These are phyloP conservation scores for Trichonephila inaurata DNA, from an alignment of 1,140 invertebrate species.

Conservation along the genomic window DNA sequence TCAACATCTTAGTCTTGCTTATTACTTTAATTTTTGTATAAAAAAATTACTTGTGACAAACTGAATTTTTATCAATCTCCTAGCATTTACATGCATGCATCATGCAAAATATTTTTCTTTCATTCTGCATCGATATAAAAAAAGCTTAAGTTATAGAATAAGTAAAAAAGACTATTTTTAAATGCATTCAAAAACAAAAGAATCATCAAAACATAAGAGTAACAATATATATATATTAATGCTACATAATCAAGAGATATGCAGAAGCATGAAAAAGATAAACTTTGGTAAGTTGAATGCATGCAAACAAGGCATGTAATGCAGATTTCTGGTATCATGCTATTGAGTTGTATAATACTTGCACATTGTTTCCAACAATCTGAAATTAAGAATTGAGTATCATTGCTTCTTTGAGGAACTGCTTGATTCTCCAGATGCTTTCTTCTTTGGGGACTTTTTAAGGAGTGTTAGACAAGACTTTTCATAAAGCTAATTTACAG, in stretches of 20 bases:
- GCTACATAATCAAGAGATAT: background rate
- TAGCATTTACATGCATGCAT: too few relatives aligned
- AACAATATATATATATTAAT: background rate
- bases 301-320: background rate
- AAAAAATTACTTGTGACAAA: too few relatives aligned
- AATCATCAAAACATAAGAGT: background rate
- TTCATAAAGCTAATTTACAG: constrained; percentile 63
- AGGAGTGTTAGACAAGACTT: constrained; percentile 66
- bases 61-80: too few relatives aligned
- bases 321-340: background rate
- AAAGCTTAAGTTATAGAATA: background rate
- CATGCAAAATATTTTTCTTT: too few relatives aligned
- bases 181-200: background rate
- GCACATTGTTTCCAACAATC: constrained; percentile 10
- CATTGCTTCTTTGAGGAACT: constrained; percentile 50
- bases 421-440: constrained; percentile 55
- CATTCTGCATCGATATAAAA: background rate
- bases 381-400: constrained; percentile 28
- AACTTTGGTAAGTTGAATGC: too few relatives aligned
- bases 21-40: too few relatives aligned
- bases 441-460: constrained; percentile 76
- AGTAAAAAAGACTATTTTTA: too few relatives aligned
- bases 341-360: constrained; percentile 50
- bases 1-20: too few relatives aligned
- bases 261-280: too few relatives aligned